Base-by-base conservation (phyloP, 2,888 invertebrate genomes). In the Thelaira solivaga region DNA sequence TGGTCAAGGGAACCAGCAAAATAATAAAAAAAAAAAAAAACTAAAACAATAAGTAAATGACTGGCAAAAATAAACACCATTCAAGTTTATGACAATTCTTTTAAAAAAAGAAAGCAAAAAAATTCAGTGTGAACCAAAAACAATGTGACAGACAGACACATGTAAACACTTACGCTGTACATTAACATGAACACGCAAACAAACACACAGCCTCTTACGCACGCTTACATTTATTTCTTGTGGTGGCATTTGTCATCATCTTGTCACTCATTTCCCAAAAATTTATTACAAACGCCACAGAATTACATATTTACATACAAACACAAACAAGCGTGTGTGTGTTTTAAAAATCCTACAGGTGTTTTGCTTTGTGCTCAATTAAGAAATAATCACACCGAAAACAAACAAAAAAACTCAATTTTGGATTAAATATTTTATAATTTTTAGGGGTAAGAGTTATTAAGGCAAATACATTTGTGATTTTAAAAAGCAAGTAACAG, bases 21-120 rank as follows among this genome's bases (percentile, higher is more conserved):
- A 22, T 18, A 20, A 22, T 20, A 2, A 45, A 29, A 31, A 11
- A n/a, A 34, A 47, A 26, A 29, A n/a, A n/a, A 29, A 29, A 45
- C 16, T 5, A 10, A 49, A 3, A 61, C 43, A 16, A 61, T 16
- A 41, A 49, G n/a, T 34, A 18, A 75, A 39, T 62, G 24, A 51
- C 59, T 59, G 34, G 51, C 55, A 73, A 74, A 74, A 78, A 73
- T 73, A 65, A 59, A 67, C 20, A 74, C n/a, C 34, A 36, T 72
- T 67, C 53, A 55, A 39, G 41, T 73, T 31, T 55, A 55, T 43
- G 69, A 43, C 51, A 43, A 26, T 49, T 45, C 39, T 68, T 59
- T 73, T 64, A 13, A 20, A 36, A 11, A 45, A 29, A 67, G 55
- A 51, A 71, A 71, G 51, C 34, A 71, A 71, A 41, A n/a, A n/a